Evolutionary conservation across 2,113 vertebrate species (phyloP).

Genomic region (Lepidiolamprologus cunningtoni): DNA sequence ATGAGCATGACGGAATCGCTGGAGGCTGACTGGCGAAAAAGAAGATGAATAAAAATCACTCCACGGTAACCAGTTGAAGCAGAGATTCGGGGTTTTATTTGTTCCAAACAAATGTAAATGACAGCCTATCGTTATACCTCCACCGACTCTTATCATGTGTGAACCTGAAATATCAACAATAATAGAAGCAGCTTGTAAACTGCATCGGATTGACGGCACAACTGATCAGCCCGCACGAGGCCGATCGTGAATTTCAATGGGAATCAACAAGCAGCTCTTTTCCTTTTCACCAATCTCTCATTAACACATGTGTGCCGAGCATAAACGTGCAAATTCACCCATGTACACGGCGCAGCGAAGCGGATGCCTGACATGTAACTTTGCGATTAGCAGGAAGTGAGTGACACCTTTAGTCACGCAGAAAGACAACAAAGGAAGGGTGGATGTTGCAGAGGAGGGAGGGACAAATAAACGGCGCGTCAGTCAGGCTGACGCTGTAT

Average conservation of each 20-base stretch:
- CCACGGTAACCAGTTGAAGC: neutral
- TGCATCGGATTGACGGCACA: neutral
- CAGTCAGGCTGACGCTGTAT: slow-evolving; percentile 11
- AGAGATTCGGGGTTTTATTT: neutral
- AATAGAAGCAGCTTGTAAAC: neutral
- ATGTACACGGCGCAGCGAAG: neutral
- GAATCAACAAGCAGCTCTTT: neutral
- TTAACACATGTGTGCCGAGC: neutral
- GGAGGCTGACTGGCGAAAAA: neutral
- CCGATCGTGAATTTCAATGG: neutral
- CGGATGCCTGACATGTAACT: neutral
- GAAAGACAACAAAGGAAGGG: slow-evolving; percentile 26
- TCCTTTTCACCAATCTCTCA: slow-evolving; percentile 39
- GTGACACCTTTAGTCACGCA: slow-evolving; percentile 11
- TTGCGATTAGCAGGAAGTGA: slow-evolving; percentile 51
- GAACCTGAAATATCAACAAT: neutral
- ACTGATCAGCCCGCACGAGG: neutral
- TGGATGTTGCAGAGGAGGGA: neutral
- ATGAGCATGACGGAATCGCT: neutral
- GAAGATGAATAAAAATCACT: neutral
- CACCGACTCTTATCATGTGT: neutral
- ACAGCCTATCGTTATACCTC: neutral
- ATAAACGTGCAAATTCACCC: neutral
- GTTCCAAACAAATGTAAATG: neutral
- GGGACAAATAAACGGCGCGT: slow-evolving; percentile 2